Evolutionary conservation across 2,113 vertebrate genomes (phyloP), one percentile per base, ranked within the genome.

Genomic region (Ploceus nigricollis): DNA sequence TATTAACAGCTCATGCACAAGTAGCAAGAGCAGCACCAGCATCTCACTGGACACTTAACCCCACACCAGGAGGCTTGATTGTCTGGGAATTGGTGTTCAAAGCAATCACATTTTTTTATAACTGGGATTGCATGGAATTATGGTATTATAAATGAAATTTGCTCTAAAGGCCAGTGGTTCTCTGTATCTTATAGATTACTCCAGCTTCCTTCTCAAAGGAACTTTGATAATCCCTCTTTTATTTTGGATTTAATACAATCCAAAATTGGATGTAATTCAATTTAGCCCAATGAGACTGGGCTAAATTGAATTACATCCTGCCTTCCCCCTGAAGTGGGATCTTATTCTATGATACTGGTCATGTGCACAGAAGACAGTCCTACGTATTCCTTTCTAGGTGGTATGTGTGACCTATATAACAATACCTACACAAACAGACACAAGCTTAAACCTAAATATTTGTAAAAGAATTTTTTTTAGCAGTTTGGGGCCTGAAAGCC

Each of bases 61-160:
- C 22, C 27, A 7, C 57, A 65, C 20, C 13, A 27, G 16, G 18
- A 84, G 42, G 48, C 45, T 44, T 33, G 37, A 25, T 27, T 27
- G 20, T 20, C 47, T 51, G 66, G 47, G 58, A 91, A 81, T 35
- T 73, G 42, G 18, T 70, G 31, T 68, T 75, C 39, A 61, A 83
- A 92, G 56, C 44, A 92, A 84, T 75, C 71, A 44, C 44, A 37
- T 87, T 91, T 93, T 96, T 90, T 90, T 94, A 3, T 78, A 90
- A 70, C 80, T 80, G 69, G 58, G 71, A 91, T 86, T 93, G 87
- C 64, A 71, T 39, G 23, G 60, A 69, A 94, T 96, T 94, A 96
- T 35, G 71, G 82, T 83, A 86, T 92, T 94, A 89, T 71, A 91
- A 88, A 57, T 44, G n/a, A 18, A 82, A 93, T 95, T 93, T 94